These are phyloP conservation scores for Apeltes quadracus DNA, from an alignment of 2,113 vertebrate species.

Conservation along the genomic window DNA sequence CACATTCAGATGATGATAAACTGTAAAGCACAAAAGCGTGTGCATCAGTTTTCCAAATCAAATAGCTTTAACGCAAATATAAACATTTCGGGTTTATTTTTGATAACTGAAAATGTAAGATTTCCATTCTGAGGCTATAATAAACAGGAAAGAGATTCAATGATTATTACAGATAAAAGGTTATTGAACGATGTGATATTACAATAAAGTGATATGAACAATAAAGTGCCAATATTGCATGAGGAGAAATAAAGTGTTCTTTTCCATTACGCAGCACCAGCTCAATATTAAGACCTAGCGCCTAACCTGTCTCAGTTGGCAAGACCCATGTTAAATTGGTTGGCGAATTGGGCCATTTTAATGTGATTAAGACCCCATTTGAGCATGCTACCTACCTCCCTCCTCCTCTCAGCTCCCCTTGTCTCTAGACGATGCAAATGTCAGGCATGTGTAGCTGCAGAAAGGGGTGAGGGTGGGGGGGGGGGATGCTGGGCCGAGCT, in stretches of 20 bases:
- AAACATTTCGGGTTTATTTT: neutral
- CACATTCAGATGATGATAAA: neutral
- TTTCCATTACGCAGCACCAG: conserved; percentile 39
- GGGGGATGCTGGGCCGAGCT: conserved; percentile 4
- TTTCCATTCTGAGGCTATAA: neutral
- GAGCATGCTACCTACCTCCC: conserved; percentile 41
- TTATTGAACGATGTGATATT: conserved; percentile 17
- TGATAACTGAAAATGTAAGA: neutral
- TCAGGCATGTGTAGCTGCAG: conserved; percentile 34
- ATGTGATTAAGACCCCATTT: conserved; percentile 65
- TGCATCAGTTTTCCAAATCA: neutral
- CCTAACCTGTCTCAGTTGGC: conserved; percentile 47
- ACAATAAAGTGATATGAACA: conserved; percentile 15
- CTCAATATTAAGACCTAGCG: conserved; percentile 49
- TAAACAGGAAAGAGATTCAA: conserved; percentile 6
- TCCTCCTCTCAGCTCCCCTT: conserved; percentile 33
- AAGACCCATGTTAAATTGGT: conserved; percentile 57
- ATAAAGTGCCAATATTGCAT: conserved; percentile 14
- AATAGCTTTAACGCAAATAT: neutral
- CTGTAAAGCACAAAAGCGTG: neutral
- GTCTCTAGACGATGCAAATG: conserved; percentile 45
- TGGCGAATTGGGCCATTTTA: conserved; percentile 63
- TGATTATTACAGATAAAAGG: conserved; percentile 9
- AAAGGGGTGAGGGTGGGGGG: conserved; percentile 19
- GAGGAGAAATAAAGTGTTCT: conserved; percentile 33